phyloP scores from a whole-genome alignment of 1,140 invertebrate genomes.

The Drosophila melanica region DNA sequence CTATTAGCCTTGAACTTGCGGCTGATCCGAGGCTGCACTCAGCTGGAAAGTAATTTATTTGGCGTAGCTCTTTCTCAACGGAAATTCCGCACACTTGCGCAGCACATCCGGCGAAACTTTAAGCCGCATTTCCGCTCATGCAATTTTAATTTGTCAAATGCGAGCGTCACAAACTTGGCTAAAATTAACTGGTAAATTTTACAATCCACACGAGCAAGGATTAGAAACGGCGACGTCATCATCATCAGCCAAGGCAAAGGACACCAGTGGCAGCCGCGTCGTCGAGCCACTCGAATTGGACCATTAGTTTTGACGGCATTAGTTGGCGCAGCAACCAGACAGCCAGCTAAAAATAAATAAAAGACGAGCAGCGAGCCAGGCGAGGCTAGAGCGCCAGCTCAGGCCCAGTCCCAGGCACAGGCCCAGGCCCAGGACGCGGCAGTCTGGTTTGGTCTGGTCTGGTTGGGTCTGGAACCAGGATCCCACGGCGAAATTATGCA shows the following conservation, averaged over 20 bases:
- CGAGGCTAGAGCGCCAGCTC: background rate
- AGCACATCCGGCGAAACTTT: slow-evolving; percentile 69
- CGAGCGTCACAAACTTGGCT: slow-evolving; percentile 47
- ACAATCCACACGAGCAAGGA: slow-evolving; percentile 67
- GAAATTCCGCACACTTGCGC: slow-evolving; percentile 48
- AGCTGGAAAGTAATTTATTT: slow-evolving; percentile 58
- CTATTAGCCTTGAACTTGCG: slow-evolving; percentile 61
- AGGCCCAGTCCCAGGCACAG: slow-evolving; percentile 2
- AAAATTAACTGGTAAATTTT: slow-evolving; percentile 81
- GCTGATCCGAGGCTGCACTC: slow-evolving; percentile 4
- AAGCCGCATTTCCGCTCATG: slow-evolving; percentile 80
- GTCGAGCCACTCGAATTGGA: slow-evolving; percentile 82
- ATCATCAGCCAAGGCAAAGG: slow-evolving; percentile 29
- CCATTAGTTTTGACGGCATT: slow-evolving; percentile 83
- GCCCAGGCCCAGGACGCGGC: slow-evolving; percentile 18
- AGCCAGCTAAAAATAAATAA: slow-evolving; percentile 65
- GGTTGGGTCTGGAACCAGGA: slow-evolving; percentile 28
- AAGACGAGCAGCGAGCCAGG: slow-evolving; percentile 50
- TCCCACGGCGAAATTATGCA: slow-evolving; percentile 75
- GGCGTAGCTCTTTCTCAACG: slow-evolving; percentile 35
- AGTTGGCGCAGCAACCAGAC: slow-evolving; percentile 59
- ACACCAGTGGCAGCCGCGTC: slow-evolving; percentile 17
- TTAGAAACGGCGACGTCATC: slow-evolving; percentile 34
- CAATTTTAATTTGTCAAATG: slow-evolving; percentile 83
- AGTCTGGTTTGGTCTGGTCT: background rate